Percentiles rank a stretch among this genome's conserved stretches.
Conservation (phyloP, 2,113 vertebrate species). For the Plectropomus leopardus region DNA sequence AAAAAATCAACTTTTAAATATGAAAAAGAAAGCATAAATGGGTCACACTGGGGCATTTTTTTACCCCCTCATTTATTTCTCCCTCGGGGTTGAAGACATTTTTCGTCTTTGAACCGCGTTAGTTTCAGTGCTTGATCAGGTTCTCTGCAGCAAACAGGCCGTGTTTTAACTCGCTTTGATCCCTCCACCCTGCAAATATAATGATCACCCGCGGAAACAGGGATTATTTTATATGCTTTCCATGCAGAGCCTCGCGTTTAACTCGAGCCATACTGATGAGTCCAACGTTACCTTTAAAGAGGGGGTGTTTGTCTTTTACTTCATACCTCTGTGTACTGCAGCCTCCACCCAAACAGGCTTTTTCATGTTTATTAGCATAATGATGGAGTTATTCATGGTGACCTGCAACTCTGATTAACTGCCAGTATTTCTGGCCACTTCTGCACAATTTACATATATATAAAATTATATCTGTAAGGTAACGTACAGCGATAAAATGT, state of each 20-base stretch:
- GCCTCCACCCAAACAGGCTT: neutral
- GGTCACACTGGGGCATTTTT: neutral
- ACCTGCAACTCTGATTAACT: neutral
- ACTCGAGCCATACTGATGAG: conserved; percentile 10
- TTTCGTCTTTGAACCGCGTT: neutral
- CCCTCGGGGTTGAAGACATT: neutral
- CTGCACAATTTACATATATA: neutral
- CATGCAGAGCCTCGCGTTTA: conserved; percentile 4
- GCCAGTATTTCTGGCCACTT: no score
- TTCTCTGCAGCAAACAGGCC: neutral
- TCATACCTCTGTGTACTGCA: neutral
- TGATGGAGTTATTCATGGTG: neutral
- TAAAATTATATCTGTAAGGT: neutral
- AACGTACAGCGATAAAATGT: no score
- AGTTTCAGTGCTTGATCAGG: conserved; percentile 4
- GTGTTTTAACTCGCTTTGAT: conserved; percentile 35
- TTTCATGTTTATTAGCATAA: neutral
- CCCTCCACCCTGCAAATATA: conserved; percentile 17
- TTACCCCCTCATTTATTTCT: neutral
- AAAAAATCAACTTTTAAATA: neutral
- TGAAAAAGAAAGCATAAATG: neutral
- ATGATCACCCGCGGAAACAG: conserved; percentile 35
- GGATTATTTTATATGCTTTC: conserved; percentile 22
- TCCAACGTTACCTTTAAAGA: neutral
- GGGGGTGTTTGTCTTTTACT: neutral